These are phyloP conservation scores for Harpagoxenus sublaevis DNA, from an alignment of 2,888 invertebrate genomes.

Conservation along the genomic window DNA sequence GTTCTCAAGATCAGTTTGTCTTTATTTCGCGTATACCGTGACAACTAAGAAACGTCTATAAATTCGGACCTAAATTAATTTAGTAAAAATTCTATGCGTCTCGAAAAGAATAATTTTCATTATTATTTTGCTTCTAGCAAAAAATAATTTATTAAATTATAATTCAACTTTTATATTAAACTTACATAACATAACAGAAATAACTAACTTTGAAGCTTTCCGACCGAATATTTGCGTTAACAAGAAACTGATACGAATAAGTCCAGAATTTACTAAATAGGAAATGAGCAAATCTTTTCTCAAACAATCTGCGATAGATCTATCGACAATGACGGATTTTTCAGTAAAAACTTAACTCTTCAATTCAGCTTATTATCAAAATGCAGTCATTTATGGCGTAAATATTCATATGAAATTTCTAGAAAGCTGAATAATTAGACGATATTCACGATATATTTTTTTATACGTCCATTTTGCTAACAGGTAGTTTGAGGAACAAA, in stretches of 20 bases:
- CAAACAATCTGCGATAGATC: constrained; percentile 11
- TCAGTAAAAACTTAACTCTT: background rate
- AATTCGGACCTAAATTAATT: background rate
- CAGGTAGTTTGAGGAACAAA: constrained; percentile 31
- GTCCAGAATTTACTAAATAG: background rate
- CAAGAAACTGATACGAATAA: background rate
- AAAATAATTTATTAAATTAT: constrained; percentile 9
- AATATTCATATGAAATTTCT: background rate
- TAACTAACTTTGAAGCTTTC: background rate
- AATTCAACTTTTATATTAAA: background rate
- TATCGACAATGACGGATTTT: background rate
- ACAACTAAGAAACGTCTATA: too few species aligned
- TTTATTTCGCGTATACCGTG: too few species aligned
- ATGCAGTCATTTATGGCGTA: background rate
- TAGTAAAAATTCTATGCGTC: background rate
- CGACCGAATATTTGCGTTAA: constrained; percentile 19
- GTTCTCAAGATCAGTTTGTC: too few species aligned
- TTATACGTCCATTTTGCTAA: constrained; percentile 33
- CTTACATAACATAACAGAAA: background rate
- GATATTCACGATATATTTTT: constrained; percentile 28
- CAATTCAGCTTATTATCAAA: background rate
- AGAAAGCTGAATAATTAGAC: constrained; percentile 26
- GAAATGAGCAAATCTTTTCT: constrained; percentile 7
- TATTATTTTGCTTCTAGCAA: background rate
- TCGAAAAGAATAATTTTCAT: constrained; percentile 5